These are phyloP conservation scores for Dicrurus megarhynchus DNA, from an alignment of 2,113 vertebrate genomes.

Conservation along the genomic window DNA sequence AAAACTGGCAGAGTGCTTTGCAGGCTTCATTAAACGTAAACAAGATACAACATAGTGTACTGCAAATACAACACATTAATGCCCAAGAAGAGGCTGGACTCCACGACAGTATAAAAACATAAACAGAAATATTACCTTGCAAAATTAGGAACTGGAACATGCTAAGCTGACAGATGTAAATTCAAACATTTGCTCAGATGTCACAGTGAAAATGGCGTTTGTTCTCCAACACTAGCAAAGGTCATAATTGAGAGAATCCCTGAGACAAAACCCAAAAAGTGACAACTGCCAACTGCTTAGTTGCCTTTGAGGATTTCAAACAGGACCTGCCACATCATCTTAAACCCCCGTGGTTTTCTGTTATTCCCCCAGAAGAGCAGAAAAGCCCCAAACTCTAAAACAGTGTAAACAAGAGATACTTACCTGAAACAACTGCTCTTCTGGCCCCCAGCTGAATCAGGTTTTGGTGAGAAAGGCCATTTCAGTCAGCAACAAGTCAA, in stretches of 20 bases:
- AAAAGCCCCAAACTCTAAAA: background rate
- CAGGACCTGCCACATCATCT: accelerated
- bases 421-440: background rate
- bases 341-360: background rate
- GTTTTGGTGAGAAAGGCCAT: background rate
- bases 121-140: background rate
- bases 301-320: background rate
- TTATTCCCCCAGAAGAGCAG: background rate
- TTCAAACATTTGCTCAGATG: background rate
- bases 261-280: background rate
- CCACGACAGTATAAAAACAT: background rate
- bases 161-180: background rate
- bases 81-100: background rate
- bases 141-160: background rate
- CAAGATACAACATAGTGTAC: background rate
- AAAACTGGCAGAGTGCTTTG: background rate
- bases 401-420: background rate
- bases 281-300: background rate
- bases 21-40: background rate
- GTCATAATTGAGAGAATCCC: background rate
- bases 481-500: background rate
- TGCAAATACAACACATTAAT: background rate
- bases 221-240: background rate
- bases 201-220: background rate
- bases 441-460: background rate